A percentile compares a stretch with the other conserved stretches of the same genome.
Conservation (phyloP, 2,888 invertebrate genomes). For the Hemithea aestivaria region DNA sequence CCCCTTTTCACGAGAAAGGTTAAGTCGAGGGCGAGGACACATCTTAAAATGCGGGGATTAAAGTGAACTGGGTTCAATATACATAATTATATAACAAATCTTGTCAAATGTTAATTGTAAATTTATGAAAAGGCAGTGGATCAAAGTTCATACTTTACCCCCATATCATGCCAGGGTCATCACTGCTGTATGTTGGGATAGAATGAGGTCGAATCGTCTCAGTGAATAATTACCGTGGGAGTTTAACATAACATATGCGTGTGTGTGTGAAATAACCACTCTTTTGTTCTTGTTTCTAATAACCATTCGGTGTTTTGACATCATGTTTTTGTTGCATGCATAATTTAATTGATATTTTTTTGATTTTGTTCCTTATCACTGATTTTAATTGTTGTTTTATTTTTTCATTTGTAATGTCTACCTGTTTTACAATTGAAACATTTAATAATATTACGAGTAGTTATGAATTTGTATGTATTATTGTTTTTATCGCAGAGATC, state of each 20-base stretch:
- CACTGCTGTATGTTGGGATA: constrained; percentile 5
- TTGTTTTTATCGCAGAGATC: too few species aligned
- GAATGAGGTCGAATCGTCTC: constrained; percentile 3
- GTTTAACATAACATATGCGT: constrained; percentile 26
- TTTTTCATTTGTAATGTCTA: neutral
- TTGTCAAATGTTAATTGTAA: too few species aligned
- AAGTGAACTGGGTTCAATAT: too few species aligned
- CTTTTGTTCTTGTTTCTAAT: constrained; percentile 51
- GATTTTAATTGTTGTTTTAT: neutral
- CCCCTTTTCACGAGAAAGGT: too few species aligned
- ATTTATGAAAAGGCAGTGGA: constrained; percentile 1
- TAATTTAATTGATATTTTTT: constrained; percentile 1
- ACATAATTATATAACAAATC: too few species aligned
- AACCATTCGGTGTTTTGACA: constrained; percentile 30
- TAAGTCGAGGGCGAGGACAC: too few species aligned
- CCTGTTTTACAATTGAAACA: too few species aligned
- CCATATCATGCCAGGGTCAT: constrained; percentile 21
- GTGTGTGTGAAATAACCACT: constrained; percentile 38
- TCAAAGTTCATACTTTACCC: constrained; percentile 12
- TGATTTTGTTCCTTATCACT: constrained; percentile 3
- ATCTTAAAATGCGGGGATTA: too few species aligned
- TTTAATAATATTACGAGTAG: too few species aligned
- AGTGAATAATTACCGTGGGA: constrained; percentile 31
- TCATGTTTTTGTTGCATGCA: constrained; percentile 38
- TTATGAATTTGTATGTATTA: too few species aligned